A percentile compares a stretch with the other conserved stretches of the same genome.
phyloP scores from a whole-genome alignment of 2,797 vertebrate species.

The Hydrolagus colliei region DNA sequence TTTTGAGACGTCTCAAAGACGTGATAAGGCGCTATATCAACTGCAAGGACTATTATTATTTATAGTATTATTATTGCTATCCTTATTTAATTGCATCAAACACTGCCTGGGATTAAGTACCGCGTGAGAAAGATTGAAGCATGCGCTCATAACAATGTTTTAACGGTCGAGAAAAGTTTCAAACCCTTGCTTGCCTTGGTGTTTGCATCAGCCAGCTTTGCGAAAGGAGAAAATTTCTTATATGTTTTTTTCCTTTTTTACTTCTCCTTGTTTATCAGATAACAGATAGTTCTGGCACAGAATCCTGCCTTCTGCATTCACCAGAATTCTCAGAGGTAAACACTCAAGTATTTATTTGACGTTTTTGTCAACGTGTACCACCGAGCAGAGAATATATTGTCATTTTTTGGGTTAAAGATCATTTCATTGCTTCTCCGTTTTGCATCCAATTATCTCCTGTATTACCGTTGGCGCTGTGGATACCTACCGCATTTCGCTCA shows the following conservation, averaged over 20 bases:
- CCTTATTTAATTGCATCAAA: neutral
- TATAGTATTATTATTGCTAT: neutral
- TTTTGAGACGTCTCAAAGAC: too few relatives aligned
- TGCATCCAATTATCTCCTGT: too few relatives aligned
- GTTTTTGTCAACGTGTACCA: too few relatives aligned
- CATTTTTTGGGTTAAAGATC: too few relatives aligned
- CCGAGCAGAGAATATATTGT: too few relatives aligned
- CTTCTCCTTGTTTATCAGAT: conserved; percentile 33
- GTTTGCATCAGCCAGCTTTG: neutral
- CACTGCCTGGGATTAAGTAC: neutral
- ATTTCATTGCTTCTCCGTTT: too few relatives aligned
- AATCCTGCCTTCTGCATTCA: conserved; percentile 37
- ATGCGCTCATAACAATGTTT: neutral
- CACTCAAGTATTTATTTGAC: neutral
- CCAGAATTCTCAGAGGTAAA: conserved; percentile 40
- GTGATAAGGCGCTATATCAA: too few relatives aligned
- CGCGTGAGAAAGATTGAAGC: neutral
- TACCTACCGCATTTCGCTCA: too few relatives aligned
- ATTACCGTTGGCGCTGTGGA: too few relatives aligned
- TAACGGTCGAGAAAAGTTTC: too few relatives aligned
- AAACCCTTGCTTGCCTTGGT: neutral
- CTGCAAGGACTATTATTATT: neutral
- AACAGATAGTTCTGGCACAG: conserved; percentile 38
- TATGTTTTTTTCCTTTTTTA: conserved; percentile 16
- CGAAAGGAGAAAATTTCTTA: conserved; percentile 7